phyloP scores from a whole-genome alignment of 2,113 vertebrate genomes.

The Coryphaenoides rupestris region DNA sequence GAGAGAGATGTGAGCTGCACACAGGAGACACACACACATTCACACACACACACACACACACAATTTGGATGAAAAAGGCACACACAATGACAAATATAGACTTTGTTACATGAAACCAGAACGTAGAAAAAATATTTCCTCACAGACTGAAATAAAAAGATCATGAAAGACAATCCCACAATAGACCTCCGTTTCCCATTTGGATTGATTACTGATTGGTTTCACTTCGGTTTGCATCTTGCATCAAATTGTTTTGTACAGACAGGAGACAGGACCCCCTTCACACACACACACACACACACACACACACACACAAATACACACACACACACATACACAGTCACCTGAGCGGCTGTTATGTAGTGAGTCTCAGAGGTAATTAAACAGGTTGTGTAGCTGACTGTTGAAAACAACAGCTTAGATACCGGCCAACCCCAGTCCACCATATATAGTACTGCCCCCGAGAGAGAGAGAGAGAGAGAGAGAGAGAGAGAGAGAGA shows the following conservation, averaged over 20 bases:
- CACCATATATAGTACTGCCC: constrained; percentile 33
- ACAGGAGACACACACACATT: constrained; percentile 3
- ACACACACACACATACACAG: background rate
- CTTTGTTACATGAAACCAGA: background rate
- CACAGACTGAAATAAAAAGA: no score
- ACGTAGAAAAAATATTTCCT: no score
- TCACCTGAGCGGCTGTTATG: constrained; percentile 44
- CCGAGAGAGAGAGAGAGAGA: constrained; percentile 23
- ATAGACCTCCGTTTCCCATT: background rate
- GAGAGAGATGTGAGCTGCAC: constrained; percentile 36
- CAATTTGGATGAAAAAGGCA: constrained; percentile 1
- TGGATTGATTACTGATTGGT: background rate
- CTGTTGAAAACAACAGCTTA: constrained; percentile 54
- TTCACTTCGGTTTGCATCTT: no score
- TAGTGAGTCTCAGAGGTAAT: constrained; percentile 62
- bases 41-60: constrained; percentile 15
- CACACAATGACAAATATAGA: background rate
- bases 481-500: background rate
- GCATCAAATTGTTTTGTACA: no score
- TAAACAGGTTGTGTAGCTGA: constrained; percentile 55
- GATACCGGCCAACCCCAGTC: constrained; percentile 52
- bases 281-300: no score
- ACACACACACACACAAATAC: no score
- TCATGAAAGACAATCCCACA: no score
- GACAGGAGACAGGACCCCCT: no score